Evolutionary conservation across 2,113 vertebrate species (phyloP).

Genomic region (Hemichromis elongatus): DNA sequence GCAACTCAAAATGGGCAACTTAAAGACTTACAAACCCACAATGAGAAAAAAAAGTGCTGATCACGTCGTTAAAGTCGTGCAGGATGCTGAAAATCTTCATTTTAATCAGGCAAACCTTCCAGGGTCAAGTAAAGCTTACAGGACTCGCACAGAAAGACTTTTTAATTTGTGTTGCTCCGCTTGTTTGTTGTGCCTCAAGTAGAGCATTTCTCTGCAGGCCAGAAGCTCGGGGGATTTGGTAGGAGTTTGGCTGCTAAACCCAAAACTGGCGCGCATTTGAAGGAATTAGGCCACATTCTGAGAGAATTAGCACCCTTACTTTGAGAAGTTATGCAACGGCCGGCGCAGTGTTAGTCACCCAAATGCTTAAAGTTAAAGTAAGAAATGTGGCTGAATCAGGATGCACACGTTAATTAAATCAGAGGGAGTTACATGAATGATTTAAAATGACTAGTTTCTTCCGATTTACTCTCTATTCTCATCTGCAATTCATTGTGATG

Average conservation of each 20-base stretch:
- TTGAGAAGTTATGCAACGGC: slow-evolving; percentile 5
- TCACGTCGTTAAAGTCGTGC: not conserved
- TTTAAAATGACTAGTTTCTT: not conserved
- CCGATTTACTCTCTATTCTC: not conserved
- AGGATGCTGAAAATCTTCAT: not conserved
- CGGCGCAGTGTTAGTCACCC: not conserved
- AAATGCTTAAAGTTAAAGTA: not conserved
- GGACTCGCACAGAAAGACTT: not conserved
- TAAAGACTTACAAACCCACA: not conserved
- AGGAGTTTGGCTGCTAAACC: slow-evolving; percentile 1
- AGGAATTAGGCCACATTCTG: slow-evolving; percentile 26
- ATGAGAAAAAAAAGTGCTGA: not conserved
- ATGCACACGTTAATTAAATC: not conserved
- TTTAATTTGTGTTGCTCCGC: not conserved
- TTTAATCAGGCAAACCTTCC: not conserved
- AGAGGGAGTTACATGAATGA: not conserved
- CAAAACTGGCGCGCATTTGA: not conserved
- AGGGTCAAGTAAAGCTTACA: not conserved
- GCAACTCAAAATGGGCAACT: not conserved
- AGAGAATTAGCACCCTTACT: not conserved
- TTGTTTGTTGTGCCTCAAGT: not conserved
- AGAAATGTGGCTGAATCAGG: not conserved
- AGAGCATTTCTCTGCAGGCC: not conserved
- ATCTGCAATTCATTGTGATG: not conserved
- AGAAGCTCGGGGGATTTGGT: slow-evolving; percentile 18